Conservation (phyloP, 2,888 invertebrate genomes). For the Malacosoma neustria region DNA sequence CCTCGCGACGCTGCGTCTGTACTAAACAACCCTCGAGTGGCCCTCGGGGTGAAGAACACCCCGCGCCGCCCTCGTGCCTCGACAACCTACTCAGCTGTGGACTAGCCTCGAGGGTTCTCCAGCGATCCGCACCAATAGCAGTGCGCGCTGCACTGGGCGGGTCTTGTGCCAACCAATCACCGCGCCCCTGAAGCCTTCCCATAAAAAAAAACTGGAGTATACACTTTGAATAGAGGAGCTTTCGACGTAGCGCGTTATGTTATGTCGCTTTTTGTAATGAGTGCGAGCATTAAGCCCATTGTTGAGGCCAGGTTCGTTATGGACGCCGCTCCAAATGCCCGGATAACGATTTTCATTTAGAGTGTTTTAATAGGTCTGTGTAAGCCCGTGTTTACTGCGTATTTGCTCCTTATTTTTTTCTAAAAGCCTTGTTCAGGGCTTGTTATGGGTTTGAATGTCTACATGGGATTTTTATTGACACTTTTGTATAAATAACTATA, state of each 20-base stretch:
- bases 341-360: constrained; percentile 72
- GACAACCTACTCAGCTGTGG: constrained; percentile 70
- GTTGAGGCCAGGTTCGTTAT: constrained; percentile 70
- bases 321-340: constrained; percentile 67
- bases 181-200: constrained; percentile 46
- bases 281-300: constrained; percentile 73
- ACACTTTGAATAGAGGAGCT: constrained; percentile 72
- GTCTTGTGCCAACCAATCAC: constrained; percentile 47
- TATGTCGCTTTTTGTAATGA: constrained; percentile 75
- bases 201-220: constrained; percentile 69
- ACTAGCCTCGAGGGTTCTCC: constrained; percentile 67
- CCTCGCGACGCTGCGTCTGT: constrained; percentile 61
- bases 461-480: constrained; percentile 8
- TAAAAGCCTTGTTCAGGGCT: constrained; percentile 7
- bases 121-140: constrained; percentile 51
- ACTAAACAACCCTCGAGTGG: constrained; percentile 75
- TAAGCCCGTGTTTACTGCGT: constrained; percentile 55
- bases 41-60: constrained; percentile 72
- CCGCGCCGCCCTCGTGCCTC: constrained; percentile 69
- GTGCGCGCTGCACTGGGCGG: constrained; percentile 49
- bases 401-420: constrained; percentile 24
- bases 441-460: constrained; percentile 2
- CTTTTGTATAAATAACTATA: constrained; percentile 2
- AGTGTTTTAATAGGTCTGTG: constrained; percentile 69
- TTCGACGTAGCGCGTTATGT: constrained; percentile 70